These are phyloP conservation scores for Hedya salicella DNA, from an alignment of 2,888 invertebrate genomes.

Conservation along the genomic window DNA sequence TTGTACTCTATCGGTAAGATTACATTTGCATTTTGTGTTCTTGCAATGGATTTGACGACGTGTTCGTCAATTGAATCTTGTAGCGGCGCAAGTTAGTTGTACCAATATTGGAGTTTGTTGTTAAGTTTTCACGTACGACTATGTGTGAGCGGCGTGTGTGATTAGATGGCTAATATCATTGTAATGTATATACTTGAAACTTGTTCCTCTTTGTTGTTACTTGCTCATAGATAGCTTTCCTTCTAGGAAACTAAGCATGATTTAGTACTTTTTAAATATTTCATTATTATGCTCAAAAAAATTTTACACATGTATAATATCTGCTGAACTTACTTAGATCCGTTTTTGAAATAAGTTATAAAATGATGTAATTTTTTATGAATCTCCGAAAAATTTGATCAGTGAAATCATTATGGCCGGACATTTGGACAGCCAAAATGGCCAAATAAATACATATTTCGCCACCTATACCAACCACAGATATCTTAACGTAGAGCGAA, in stretches of 20 bases:
- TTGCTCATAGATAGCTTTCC: neutral
- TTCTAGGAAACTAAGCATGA: neutral
- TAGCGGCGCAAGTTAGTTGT: conserved; percentile 3
- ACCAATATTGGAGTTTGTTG: conserved; percentile 14
- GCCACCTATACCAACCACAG: too few species aligned
- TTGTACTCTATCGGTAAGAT: conserved; percentile 3
- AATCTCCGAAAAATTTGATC: too few species aligned
- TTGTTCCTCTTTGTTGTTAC: neutral
- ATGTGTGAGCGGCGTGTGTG: neutral
- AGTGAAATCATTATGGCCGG: too few species aligned
- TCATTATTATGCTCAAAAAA: too few species aligned
- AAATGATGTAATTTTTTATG: too few species aligned
- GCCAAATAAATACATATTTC: neutral
- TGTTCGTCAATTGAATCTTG: conserved; percentile 15
- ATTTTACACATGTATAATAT: too few species aligned
- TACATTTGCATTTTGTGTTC: conserved; percentile 15
- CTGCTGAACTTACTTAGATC: too few species aligned
- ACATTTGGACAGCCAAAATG: neutral
- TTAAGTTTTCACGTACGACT: neutral
- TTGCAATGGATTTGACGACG: conserved; percentile 21
- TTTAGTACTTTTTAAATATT: neutral
- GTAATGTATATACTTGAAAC: neutral
- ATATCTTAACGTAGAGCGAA: neutral
- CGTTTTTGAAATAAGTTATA: too few species aligned
- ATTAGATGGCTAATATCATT: neutral